These are phyloP conservation scores for Cladopsammia gracilis DNA, from an alignment of 64 coral and sea anemone species.

Conservation along the genomic window DNA sequence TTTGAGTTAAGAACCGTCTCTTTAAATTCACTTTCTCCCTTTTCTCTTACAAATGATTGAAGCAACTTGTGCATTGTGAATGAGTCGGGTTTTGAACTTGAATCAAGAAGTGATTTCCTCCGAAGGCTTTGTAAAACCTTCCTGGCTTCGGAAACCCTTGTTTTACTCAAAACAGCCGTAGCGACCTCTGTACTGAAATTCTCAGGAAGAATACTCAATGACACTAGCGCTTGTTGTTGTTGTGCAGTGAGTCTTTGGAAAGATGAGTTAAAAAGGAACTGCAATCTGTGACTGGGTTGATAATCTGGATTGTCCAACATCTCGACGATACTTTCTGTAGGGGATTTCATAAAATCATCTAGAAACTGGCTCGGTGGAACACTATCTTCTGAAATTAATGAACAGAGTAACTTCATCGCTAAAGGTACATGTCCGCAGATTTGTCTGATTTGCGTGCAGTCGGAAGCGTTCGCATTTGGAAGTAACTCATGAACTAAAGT, in stretches of 20 bases:
- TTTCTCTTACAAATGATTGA: background rate
- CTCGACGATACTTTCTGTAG: too few species aligned
- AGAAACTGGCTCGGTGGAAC: too few species aligned
- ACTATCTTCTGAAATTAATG: background rate
- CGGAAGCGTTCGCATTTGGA: too few species aligned
- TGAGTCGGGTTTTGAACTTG: background rate
- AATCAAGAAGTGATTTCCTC: slow-evolving; percentile 15
- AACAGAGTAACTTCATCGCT: too few species aligned
- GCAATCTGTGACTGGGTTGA: background rate
- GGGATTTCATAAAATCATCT: too few species aligned
- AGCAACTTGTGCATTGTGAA: slow-evolving; percentile 23
- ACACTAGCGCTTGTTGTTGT: background rate
- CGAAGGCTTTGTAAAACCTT: too few species aligned
- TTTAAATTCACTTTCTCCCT: background rate
- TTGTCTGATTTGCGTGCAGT: too few species aligned
- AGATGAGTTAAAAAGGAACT: background rate
- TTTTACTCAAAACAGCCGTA: background rate
- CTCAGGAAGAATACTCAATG: background rate
- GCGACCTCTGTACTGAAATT: slow-evolving; percentile 30
- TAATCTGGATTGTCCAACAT: too few species aligned
- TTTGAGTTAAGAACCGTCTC: too few species aligned
- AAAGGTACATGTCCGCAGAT: too few species aligned
- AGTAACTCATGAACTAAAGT: too few species aligned
- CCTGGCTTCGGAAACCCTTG: background rate
- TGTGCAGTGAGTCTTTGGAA: slow-evolving; percentile 6